phyloP scores from a whole-genome alignment of 1,140 invertebrate species.

The Holotrichia oblita region DNA sequence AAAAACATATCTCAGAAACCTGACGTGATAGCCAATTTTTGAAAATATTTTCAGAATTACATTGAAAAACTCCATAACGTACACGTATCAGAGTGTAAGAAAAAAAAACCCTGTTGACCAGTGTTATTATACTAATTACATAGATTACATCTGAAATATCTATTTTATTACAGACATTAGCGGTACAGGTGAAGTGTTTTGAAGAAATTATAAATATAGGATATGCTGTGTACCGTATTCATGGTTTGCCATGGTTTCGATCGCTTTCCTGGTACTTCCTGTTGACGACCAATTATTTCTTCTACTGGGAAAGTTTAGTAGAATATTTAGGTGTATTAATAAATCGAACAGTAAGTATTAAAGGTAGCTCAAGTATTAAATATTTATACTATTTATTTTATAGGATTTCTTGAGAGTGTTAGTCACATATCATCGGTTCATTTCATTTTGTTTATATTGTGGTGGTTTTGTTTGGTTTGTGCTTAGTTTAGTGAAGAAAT shows the following conservation, averaged over 20 bases:
- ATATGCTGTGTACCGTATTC: conserved; percentile 97
- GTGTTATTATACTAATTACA: too few relatives aligned
- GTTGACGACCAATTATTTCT: conserved; percentile 98
- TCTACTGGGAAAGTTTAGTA: conserved; percentile 97
- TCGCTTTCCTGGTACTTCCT: conserved; percentile 99
- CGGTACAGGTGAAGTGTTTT: conserved; percentile 99
- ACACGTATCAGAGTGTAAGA: too few relatives aligned
- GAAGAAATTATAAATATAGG: conserved; percentile 99
- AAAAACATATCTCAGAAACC: too few relatives aligned
- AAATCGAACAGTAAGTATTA: conserved; percentile 81
- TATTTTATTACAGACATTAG: conserved; percentile 78
- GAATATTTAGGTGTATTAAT: conserved; percentile 96
- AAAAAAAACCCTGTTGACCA: too few relatives aligned
- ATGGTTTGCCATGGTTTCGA: conserved; percentile 98
- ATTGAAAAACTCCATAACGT: too few relatives aligned
- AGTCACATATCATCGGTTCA: conserved; percentile 96
- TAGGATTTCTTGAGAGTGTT: conserved; percentile 93
- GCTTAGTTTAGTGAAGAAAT: conserved; percentile 87
- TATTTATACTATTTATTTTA: conserved; percentile 53
- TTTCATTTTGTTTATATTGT: conserved; percentile 97
- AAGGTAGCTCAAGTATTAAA: not conserved
- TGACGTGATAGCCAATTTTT: too few relatives aligned
- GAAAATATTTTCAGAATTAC: too few relatives aligned
- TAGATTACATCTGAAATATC: too few relatives aligned
- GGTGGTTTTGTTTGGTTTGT: conserved; percentile 97